Evolutionary conservation across 2,113 vertebrate genomes (phyloP).

Genomic region (Neogobius melanostomus): DNA sequence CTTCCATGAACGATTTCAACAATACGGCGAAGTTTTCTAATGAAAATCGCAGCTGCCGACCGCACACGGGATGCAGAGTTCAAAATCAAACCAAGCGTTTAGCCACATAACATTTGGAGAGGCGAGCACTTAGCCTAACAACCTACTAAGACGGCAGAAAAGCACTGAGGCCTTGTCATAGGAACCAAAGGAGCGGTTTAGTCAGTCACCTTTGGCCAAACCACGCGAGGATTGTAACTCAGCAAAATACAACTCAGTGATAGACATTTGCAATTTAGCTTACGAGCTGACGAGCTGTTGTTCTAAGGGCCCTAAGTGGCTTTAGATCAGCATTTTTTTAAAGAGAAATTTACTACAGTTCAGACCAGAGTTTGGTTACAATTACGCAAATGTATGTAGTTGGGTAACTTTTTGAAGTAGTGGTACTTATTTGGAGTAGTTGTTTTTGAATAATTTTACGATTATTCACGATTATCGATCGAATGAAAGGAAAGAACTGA

Average conservation of each 20-base stretch:
- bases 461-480: no score
- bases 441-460: no score
- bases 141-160: conserved; percentile 29
- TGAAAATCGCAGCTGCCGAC: conserved; percentile 35
- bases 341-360: neutral
- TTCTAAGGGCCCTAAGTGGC: neutral
- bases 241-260: neutral
- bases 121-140: conserved; percentile 15
- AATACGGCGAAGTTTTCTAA: conserved; percentile 16
- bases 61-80: conserved; percentile 40
- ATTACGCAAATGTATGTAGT: no score
- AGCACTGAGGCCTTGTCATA: conserved; percentile 16
- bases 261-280: conserved; percentile 11
- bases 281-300: neutral
- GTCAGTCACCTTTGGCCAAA: conserved; percentile 27
- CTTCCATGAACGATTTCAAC: conserved; percentile 29
- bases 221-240: conserved; percentile 8
- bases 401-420: no score
- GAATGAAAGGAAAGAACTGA: no score
- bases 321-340: neutral
- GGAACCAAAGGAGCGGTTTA: conserved; percentile 14
- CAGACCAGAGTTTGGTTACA: neutral
- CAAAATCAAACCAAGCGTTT: conserved; percentile 32
- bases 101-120: conserved; percentile 37
- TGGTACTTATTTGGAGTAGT: no score